Evolutionary conservation across 2,113 vertebrate species (phyloP).

Genomic region (Pterophyllum scalare): DNA sequence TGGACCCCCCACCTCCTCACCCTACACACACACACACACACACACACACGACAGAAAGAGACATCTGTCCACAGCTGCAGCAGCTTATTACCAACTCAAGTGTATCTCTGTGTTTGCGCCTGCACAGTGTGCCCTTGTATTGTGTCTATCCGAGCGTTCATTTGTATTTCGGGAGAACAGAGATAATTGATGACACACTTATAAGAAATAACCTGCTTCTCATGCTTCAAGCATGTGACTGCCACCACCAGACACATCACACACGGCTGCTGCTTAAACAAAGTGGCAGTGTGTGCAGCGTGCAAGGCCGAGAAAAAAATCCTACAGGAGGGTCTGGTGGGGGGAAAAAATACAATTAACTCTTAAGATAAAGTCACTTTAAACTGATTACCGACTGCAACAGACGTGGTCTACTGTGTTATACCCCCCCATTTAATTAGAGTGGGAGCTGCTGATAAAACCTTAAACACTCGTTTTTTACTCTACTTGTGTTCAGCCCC

Average conservation of each 20-base stretch:
- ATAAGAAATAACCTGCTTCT: slow-evolving; percentile 61
- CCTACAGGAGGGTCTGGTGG: not conserved
- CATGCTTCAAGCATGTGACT: slow-evolving; percentile 67
- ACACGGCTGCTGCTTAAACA: slow-evolving; percentile 51
- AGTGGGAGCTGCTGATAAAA: slow-evolving; percentile 8
- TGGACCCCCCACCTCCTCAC: not conserved
- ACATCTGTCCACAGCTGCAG: slow-evolving; percentile 56
- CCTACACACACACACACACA: not conserved
- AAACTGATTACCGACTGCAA: not conserved
- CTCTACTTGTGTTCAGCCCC: not conserved
- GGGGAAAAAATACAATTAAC: not conserved
- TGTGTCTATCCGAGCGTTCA: not conserved
- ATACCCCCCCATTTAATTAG: not conserved
- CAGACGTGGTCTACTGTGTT: not conserved
- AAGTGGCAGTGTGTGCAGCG: slow-evolving; percentile 50
- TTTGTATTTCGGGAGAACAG: slow-evolving; percentile 17
- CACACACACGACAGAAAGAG: slow-evolving; percentile 10
- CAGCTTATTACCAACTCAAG: slow-evolving; percentile 35
- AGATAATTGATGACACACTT: slow-evolving; percentile 72
- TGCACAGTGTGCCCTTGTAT: not conserved
- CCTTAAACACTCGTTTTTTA: not conserved
- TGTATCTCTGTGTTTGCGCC: not conserved
- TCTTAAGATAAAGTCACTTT: slow-evolving; percentile 6
- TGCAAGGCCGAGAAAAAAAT: not conserved
- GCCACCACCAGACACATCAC: slow-evolving; percentile 54